Conservation (phyloP, 2,888 invertebrate species). For the Hipparchia semele region DNA sequence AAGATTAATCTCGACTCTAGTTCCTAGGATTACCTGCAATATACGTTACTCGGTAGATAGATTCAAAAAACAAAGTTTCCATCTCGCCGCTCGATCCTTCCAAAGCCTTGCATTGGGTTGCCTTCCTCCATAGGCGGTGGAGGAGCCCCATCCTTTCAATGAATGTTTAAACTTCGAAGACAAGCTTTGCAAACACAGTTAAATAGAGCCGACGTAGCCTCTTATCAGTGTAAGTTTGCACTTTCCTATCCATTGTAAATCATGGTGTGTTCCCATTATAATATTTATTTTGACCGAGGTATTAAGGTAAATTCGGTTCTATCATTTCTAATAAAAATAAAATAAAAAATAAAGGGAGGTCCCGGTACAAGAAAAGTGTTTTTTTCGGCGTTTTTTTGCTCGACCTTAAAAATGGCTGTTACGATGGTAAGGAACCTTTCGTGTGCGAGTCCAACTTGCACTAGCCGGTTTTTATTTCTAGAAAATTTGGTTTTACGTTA, state of each 20-base stretch:
- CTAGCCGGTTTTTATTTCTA: too few species aligned
- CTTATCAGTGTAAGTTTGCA: constrained; percentile 21
- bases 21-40: constrained; percentile 55
- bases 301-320: too few species aligned
- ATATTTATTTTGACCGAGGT: background rate
- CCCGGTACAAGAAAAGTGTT: too few species aligned
- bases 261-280: constrained; percentile 18
- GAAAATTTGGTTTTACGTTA: too few species aligned
- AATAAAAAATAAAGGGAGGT: too few species aligned
- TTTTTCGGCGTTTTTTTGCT: too few species aligned
- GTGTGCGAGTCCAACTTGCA: too few species aligned
- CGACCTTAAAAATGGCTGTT: too few species aligned
- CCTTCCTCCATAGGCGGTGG: constrained; percentile 53
- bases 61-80: constrained; percentile 67
- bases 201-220: constrained; percentile 12
- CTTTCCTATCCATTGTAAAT: constrained; percentile 20
- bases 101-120: constrained; percentile 61
- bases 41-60: constrained; percentile 63
- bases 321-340: too few species aligned
- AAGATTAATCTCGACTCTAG: background rate
- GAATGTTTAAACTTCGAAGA: constrained; percentile 22
- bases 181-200: constrained; percentile 18
- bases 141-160: constrained; percentile 50
- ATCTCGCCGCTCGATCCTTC: constrained; percentile 58
- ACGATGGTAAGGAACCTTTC: too few species aligned